Evolutionary conservation across 2,888 invertebrate genomes (phyloP).

Genomic region (Drosophila borborema): DNA sequence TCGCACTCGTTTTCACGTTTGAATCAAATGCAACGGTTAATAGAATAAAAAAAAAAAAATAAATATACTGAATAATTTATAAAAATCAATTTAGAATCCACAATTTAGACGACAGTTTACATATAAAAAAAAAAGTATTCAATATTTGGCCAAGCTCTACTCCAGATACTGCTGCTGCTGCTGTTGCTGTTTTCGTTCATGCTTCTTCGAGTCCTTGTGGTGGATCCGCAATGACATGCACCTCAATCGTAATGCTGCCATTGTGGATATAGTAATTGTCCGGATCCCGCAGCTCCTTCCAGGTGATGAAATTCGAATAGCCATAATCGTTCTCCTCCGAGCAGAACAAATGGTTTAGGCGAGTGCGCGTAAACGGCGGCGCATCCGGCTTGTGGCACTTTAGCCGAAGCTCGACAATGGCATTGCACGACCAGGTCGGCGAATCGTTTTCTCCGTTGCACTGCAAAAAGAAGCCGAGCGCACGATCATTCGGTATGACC

Average conservation of each 20-base stretch:
- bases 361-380: slow-evolving; percentile 92
- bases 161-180: neutral
- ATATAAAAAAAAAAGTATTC: neutral
- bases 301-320: slow-evolving; percentile 98
- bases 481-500: slow-evolving; percentile 92
- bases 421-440: slow-evolving; percentile 99
- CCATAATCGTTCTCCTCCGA: slow-evolving; percentile 95
- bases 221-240: slow-evolving; percentile 94
- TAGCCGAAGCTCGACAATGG: slow-evolving; percentile 96
- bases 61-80: slow-evolving; percentile 54
- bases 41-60: slow-evolving; percentile 41
- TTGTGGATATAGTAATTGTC: slow-evolving; percentile 96
- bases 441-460: slow-evolving; percentile 98
- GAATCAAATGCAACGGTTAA: neutral
- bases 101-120: slow-evolving; percentile 50
- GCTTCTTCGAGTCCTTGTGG: slow-evolving; percentile 98
- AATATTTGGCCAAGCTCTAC: neutral
- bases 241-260: slow-evolving; percentile 92
- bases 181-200: slow-evolving; percentile 64
- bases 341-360: slow-evolving; percentile 98
- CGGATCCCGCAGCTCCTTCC: slow-evolving; percentile 96
- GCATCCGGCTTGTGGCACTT: slow-evolving; percentile 95
- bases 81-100: slow-evolving; percentile 68
- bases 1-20: too few relatives aligned
- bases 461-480: slow-evolving; percentile 94